Evolutionary conservation across 2,797 vertebrate species (phyloP).

Genomic region (Enoplosus armatus): DNA sequence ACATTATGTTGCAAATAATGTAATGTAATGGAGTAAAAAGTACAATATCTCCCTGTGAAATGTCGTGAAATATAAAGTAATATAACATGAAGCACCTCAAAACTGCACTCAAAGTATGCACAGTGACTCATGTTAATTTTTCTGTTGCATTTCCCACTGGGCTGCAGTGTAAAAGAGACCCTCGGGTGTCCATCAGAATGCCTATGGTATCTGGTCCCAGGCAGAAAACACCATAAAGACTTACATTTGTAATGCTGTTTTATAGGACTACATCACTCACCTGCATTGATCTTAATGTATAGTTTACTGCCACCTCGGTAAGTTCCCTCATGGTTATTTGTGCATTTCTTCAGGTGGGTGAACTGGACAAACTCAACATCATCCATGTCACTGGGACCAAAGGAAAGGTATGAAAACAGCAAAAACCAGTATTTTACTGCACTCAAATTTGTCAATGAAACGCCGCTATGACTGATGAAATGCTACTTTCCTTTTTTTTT

Average conservation of each 20-base stretch:
- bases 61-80: too few species aligned
- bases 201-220: too few species aligned
- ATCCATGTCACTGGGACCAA: conserved; percentile 93
- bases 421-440: not conserved
- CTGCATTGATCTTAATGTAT: not conserved
- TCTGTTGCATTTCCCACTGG: too few species aligned
- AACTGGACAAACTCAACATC: conserved; percentile 89
- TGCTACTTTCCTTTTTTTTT: not conserved
- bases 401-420: conserved; percentile 86
- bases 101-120: too few species aligned
- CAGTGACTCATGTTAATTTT: too few species aligned
- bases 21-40: not conserved
- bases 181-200: too few species aligned
- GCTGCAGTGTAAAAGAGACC: too few species aligned
- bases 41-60: not conserved
- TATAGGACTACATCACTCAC: not conserved
- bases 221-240: too few species aligned
- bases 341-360: conserved; percentile 83
- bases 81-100: too few species aligned
- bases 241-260: not conserved
- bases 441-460: not conserved
- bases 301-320: not conserved
- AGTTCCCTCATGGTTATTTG: not conserved
- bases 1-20: too few species aligned
- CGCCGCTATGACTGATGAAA: not conserved